Evolutionary conservation across 2,113 vertebrate species (phyloP).

Genomic region (Phyllostomus discolor): DNA sequence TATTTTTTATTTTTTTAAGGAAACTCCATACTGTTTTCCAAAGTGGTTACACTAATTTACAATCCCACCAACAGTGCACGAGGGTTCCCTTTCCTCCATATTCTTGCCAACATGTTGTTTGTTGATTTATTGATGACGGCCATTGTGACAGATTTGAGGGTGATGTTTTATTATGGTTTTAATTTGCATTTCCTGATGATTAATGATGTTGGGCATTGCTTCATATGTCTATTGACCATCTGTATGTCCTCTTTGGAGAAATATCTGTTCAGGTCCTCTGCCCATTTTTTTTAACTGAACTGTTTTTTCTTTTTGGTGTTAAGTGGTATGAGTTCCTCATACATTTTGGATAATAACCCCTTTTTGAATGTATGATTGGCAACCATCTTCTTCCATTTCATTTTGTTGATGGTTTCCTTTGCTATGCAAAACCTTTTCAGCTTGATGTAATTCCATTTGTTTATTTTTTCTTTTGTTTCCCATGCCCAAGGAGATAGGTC

Average conservation of each 20-base stretch:
- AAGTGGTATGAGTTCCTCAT: not conserved
- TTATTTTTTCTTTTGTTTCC: not conserved
- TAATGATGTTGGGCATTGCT: not conserved
- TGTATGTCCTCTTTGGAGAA: not conserved
- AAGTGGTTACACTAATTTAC: not conserved
- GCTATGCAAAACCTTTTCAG: not conserved
- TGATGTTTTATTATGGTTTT: not conserved
- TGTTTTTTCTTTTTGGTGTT: not conserved
- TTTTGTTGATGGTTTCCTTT: not conserved
- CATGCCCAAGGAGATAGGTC: not conserved
- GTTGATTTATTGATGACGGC: not conserved
- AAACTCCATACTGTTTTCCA: not conserved
- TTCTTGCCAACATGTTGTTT: not conserved
- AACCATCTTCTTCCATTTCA: not conserved
- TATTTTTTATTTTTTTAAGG: not conserved
- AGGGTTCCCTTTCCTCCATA: not conserved
- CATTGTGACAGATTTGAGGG: not conserved
- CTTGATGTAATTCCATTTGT: not conserved
- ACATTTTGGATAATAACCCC: not conserved
- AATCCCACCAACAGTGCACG: not conserved
- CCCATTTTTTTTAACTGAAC: not conserved
- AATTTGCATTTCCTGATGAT: not conserved
- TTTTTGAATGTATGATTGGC: not conserved
- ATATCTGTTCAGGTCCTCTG: not conserved
- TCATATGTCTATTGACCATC: not conserved